Percentiles rank a stretch among this genome's conserved stretches.
Conservation (phyloP, 2,113 vertebrate genomes). For the Damaliscus lunatus region DNA sequence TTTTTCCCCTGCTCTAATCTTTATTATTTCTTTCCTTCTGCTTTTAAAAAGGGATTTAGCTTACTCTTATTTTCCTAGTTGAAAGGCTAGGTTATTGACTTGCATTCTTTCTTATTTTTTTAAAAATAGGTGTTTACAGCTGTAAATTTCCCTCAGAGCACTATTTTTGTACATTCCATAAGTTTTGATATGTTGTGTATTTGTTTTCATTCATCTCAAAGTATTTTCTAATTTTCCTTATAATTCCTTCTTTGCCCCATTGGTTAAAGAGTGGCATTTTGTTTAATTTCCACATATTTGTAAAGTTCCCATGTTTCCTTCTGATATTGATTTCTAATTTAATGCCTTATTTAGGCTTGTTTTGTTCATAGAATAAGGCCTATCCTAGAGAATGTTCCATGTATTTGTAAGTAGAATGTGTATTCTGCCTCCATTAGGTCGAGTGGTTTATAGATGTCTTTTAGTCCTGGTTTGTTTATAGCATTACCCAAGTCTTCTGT, state of each 20-base stretch:
- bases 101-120: background rate
- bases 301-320: background rate
- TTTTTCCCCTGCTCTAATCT: background rate
- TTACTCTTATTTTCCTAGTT: background rate
- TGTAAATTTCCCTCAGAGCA: background rate
- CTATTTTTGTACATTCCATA: background rate
- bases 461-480: background rate
- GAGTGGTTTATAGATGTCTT: background rate
- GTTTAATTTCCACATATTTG: background rate
- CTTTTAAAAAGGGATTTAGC: background rate
- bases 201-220: background rate
- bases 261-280: background rate
- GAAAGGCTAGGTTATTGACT: background rate
- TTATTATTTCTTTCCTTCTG: background rate
- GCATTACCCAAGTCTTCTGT: background rate
- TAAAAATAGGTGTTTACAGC: background rate
- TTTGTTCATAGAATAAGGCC: background rate
- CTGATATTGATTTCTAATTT: constrained; percentile 20
- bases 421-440: background rate
- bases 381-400: background rate
- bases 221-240: background rate
- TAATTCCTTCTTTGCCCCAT: background rate
- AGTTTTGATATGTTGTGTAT: background rate
- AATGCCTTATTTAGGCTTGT: background rate
- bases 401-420: background rate